Evolutionary conservation across 1,140 invertebrate species (phyloP), one percentile per base, ranked within the genome.

Genomic region (Cydia strobilella): DNA sequence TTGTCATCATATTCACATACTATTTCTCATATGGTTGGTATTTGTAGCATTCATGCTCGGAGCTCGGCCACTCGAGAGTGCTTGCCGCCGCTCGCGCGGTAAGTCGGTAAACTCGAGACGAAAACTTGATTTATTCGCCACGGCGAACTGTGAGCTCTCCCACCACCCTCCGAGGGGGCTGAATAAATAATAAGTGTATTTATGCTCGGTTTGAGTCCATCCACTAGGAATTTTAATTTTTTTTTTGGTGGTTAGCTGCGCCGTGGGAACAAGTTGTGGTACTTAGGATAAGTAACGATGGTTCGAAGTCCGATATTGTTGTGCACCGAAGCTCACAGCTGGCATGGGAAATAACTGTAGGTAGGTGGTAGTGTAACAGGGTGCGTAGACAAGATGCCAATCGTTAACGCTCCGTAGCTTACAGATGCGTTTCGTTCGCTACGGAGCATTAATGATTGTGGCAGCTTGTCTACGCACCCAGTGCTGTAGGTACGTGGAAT

Each of bases 171-270:
- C 0, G n/a, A 15, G 15, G n/a, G 15, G 15, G 51, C 51, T 59
- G 54, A 59, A 59, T 23, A 20, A 23, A 59, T 54, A 23, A 59
- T 59, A 59, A 59, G 20, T 59, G 54, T 59, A 23, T 59, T 23
- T 59, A 20, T 10, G 54, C 54, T 20, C 20, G n/a, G 10, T 20
- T 59, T 59, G 54, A 59, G 18, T 20, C 20, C 54, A 23, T 23
- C 54, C 51, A n/a, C 20, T 10, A 12, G 18, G n/a, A 54, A 59
- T 59, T 23, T 59, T 23, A 59, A 59, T 59, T 59, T 23, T 59
- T 59, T 59, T 18, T 59, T 59, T 23, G 15, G 20, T 45, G 42
- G 42, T 10, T 10, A 18, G 18, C 7, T 59, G n/a, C 7, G 20
- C 18, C 7, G 7, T 12, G 18, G 7, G 54, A 20, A n/a, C 10